phyloP scores from a whole-genome alignment of 2,888 invertebrate species.

The Thecocarcelia acutangulata region DNA sequence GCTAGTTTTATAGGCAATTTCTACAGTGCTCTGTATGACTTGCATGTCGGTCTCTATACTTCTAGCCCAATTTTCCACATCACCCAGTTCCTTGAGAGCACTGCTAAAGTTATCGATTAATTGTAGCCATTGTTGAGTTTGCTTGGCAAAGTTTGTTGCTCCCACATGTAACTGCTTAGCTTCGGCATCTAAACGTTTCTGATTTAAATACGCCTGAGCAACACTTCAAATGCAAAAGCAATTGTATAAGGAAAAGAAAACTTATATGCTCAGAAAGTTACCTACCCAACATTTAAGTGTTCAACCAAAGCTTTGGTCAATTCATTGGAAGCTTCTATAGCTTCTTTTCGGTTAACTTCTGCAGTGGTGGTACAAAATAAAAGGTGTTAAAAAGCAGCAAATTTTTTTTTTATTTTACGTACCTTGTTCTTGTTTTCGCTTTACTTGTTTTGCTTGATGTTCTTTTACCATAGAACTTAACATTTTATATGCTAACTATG shows the following conservation, averaged over 20 bases:
- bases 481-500: slow-evolving; percentile 83
- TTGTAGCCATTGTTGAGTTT: slow-evolving; percentile 98
- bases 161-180: slow-evolving; percentile 97
- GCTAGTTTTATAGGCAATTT: slow-evolving; percentile 93
- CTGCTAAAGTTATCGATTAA: slow-evolving; percentile 93
- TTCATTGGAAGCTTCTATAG: slow-evolving; percentile 94
- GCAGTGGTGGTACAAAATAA: slow-evolving; percentile 57
- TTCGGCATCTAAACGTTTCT: slow-evolving; percentile 98
- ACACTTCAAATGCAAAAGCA: slow-evolving; percentile 83
- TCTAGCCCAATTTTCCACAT: slow-evolving; percentile 99
- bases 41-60: slow-evolving; percentile 98
- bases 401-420: slow-evolving; percentile 52
- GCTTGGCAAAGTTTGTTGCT: slow-evolving; percentile 96
- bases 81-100: slow-evolving; percentile 95
- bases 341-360: slow-evolving; percentile 97
- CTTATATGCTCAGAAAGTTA: neutral
- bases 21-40: slow-evolving; percentile 94
- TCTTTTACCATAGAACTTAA: slow-evolving; percentile 93
- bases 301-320: slow-evolving; percentile 97
- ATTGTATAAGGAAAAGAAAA: neutral
- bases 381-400: neutral
- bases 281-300: slow-evolving; percentile 97
- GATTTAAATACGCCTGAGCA: slow-evolving; percentile 98
- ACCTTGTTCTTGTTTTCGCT: slow-evolving; percentile 92
- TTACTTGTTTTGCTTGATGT: slow-evolving; percentile 90